These are phyloP conservation scores for Montipora sp. DNA, from an alignment of 64 coral and sea anemone genomes.

Conservation along the genomic window DNA sequence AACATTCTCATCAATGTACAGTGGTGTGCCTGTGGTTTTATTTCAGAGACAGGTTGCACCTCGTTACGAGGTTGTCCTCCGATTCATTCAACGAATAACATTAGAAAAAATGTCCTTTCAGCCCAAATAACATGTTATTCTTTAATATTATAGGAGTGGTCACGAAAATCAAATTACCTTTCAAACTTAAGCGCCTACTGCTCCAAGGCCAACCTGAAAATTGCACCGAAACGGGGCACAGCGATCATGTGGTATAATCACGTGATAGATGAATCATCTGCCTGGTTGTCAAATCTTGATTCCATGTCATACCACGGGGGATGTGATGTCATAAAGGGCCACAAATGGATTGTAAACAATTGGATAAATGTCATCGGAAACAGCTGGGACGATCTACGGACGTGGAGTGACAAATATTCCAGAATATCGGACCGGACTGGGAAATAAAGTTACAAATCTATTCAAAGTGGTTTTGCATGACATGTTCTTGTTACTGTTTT, in stretches of 20 bases:
- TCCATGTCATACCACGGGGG: slow-evolving; percentile 85
- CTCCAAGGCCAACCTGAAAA: slow-evolving; percentile 71
- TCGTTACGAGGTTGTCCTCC: too few species aligned
- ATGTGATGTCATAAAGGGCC: slow-evolving; percentile 87
- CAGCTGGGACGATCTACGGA: slow-evolving; percentile 72
- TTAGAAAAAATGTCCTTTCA: too few species aligned
- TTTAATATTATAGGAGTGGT: neutral
- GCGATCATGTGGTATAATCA: slow-evolving; percentile 98
- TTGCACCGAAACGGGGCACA: slow-evolving; percentile 71
- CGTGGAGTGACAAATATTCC: slow-evolving; percentile 68
- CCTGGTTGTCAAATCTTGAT: slow-evolving; percentile 73
- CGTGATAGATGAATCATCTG: slow-evolving; percentile 50
- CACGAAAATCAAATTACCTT: slow-evolving; percentile 50
- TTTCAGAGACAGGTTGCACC: too few species aligned
- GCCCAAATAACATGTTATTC: neutral
- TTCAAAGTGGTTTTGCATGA: too few species aligned
- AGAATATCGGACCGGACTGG: neutral
- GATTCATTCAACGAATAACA: too few species aligned
- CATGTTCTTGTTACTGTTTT: too few species aligned
- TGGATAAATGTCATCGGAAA: slow-evolving; percentile 92
- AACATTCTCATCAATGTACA: too few species aligned
- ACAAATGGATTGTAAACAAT: slow-evolving; percentile 89
- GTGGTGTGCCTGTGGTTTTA: too few species aligned
- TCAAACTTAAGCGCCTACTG: slow-evolving; percentile 86
- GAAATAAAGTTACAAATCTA: too few species aligned